These are phyloP conservation scores for Willisornis vidua DNA, from an alignment of 2,113 vertebrate genomes.

Conservation along the genomic window DNA sequence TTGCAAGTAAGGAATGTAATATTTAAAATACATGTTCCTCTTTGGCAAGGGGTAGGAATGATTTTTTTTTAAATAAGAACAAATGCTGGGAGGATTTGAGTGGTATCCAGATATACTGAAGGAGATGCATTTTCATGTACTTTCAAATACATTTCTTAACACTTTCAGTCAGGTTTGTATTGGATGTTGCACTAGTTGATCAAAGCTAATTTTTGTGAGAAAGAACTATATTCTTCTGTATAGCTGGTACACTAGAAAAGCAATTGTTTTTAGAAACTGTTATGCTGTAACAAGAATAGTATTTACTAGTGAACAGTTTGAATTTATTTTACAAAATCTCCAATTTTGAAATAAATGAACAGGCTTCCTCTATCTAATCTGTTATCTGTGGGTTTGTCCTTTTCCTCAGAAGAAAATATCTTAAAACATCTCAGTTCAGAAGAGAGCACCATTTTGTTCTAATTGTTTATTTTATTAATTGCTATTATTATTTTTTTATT, in stretches of 20 bases:
- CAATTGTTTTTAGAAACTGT: constrained; percentile 30
- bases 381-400: constrained; percentile 20
- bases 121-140: constrained; percentile 1
- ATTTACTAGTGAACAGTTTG: constrained; percentile 48
- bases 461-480: background rate
- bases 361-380: constrained; percentile 37
- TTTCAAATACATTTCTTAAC: constrained; percentile 22
- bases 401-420: background rate
- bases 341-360: constrained; percentile 67
- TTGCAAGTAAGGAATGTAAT: background rate
- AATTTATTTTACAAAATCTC: constrained; percentile 58
- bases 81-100: constrained; percentile 11
- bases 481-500: background rate
- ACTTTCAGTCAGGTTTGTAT: constrained; percentile 14
- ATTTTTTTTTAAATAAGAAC: background rate
- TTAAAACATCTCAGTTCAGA: background rate
- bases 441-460: background rate
- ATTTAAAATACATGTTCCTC: background rate
- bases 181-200: constrained; percentile 51
- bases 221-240: constrained; percentile 54
- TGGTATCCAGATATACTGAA: background rate
- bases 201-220: constrained; percentile 41
- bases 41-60: background rate
- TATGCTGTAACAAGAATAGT: constrained; percentile 21
- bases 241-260: constrained; percentile 2